Conservation (phyloP, 2,888 invertebrate species). For the Rotaria magnacalcarata region DNA sequence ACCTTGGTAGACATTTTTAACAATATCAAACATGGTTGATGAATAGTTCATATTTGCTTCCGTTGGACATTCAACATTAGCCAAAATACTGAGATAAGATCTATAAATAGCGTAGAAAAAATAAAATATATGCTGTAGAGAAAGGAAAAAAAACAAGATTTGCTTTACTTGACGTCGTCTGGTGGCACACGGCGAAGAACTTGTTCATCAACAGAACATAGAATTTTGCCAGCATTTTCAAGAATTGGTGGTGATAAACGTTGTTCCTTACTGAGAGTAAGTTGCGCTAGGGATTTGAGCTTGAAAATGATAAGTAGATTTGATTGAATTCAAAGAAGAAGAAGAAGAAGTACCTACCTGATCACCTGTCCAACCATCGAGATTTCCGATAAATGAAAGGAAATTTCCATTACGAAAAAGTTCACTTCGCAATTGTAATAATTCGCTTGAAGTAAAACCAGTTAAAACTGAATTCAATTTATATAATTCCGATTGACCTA, state of each 20-base stretch:
- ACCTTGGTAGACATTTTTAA: not conserved
- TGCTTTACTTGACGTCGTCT: constrained; percentile 7
- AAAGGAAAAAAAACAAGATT: not conserved
- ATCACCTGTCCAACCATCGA: not conserved
- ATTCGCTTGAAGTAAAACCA: constrained; percentile 7
- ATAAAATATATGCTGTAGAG: too few relatives aligned
- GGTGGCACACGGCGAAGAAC: not conserved
- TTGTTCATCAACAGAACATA: not conserved
- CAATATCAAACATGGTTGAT: not conserved
- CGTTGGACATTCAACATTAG: constrained; percentile 17
- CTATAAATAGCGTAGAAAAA: not conserved
- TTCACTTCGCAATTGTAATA: not conserved
- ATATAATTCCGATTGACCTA: constrained; percentile 10
- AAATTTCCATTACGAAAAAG: not conserved
- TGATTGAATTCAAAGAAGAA: not conserved
- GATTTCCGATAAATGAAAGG: constrained; percentile 24
- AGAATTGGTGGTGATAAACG: not conserved
- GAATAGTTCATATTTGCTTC: not conserved
- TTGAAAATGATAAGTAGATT: not conserved
- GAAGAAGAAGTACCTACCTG: not conserved
- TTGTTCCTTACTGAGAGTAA: not conserved
- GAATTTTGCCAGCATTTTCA: not conserved
- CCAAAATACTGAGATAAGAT: constrained; percentile 13
- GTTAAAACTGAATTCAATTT: not conserved
- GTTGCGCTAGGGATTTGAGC: not conserved